Evolutionary conservation across 2,113 vertebrate genomes (phyloP), one percentile per base, ranked within the genome.

Genomic region (Orientallactaga bullata): DNA sequence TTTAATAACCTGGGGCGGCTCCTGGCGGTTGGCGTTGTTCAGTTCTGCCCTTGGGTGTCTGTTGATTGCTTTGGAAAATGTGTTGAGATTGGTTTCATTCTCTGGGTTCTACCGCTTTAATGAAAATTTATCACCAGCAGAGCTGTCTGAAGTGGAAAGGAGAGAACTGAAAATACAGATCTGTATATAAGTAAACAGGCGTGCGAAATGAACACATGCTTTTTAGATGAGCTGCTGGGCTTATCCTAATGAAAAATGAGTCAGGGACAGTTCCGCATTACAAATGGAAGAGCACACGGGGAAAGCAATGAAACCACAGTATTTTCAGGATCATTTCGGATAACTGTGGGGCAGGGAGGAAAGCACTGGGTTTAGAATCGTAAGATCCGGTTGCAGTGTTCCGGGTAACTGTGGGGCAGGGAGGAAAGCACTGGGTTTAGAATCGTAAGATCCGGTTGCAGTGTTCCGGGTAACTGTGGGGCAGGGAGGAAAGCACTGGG

Each of bases 61-160:
- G 95, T 94, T 95, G 95, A 96, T 97, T 93, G 86, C 90, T 94
- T 94, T 81, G 84, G 91, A 94, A 95, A 95, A 94, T 78, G 96
- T 94, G 96, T 93, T 72, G 32, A 93, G 21, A 71, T 71, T 94
- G 55, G 92, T 91, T 97, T 88, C 76, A 86, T 86, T 94, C 96
- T 90, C 89, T 23, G 47, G 39, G 83, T 92, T 96, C 73, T 39
- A 35, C 72, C 63, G 23, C 72, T 95, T 96, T 94, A 93, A 94
- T 94, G 91, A 96, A 95, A 95, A 92, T 95, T 93, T 89, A 92
- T 95, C 94, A 96, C 86, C 95, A 39, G 51, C 55, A 84, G 55
- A 85, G 82, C 76, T 92, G 92, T 90, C 96, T 95, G 58, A 90
- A 88, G 89, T 84, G 58, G 92, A 94, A 94, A 96, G 66, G 35